A percentile compares a stretch with the other conserved stretches of the same genome.
Evolutionary conservation across 2,113 vertebrate genomes (phyloP).

Genomic region (Mionectes macconnelli): DNA sequence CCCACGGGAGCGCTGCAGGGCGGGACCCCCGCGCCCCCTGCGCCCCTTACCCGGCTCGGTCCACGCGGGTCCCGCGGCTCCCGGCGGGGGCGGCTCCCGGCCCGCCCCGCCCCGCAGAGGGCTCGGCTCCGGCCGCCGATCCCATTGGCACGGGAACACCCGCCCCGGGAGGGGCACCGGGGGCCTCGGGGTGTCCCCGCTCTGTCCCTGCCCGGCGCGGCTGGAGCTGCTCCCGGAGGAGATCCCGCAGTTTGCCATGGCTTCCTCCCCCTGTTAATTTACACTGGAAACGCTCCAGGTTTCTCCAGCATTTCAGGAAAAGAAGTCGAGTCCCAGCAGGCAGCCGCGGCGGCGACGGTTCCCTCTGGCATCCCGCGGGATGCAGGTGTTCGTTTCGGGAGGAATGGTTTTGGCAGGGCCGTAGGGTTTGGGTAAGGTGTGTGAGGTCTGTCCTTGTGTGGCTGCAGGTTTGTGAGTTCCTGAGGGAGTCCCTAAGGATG

Average conservation of each 20-base stretch:
- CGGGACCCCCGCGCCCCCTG: background rate
- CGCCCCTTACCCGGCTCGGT: background rate
- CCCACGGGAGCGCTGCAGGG: background rate
- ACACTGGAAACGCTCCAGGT: rapidly evolving
- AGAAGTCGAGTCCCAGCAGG: background rate
- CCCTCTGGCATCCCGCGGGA: background rate
- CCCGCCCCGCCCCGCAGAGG: background rate
- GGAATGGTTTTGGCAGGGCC: background rate
- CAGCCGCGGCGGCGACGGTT: rapidly evolving
- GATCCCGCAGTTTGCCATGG: rapidly evolving
- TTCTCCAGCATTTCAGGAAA: rapidly evolving
- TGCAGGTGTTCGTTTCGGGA: background rate
- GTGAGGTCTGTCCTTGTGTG: rapidly evolving
- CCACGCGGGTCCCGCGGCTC: background rate
- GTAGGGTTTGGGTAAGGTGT: rapidly evolving
- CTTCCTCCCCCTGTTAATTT: rapidly evolving
- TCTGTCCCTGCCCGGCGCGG: background rate
- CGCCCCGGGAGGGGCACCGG: background rate
- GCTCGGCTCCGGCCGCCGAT: slow-evolving; percentile 68
- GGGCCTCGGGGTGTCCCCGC: background rate
- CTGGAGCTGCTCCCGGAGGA: background rate
- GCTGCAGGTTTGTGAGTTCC: background rate
- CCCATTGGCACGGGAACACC: slow-evolving; percentile 52
- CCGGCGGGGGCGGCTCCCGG: slow-evolving; percentile 57
- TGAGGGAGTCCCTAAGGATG: background rate